Conservation (phyloP, 2,797 vertebrate species). For the Acomys russatus region DNA sequence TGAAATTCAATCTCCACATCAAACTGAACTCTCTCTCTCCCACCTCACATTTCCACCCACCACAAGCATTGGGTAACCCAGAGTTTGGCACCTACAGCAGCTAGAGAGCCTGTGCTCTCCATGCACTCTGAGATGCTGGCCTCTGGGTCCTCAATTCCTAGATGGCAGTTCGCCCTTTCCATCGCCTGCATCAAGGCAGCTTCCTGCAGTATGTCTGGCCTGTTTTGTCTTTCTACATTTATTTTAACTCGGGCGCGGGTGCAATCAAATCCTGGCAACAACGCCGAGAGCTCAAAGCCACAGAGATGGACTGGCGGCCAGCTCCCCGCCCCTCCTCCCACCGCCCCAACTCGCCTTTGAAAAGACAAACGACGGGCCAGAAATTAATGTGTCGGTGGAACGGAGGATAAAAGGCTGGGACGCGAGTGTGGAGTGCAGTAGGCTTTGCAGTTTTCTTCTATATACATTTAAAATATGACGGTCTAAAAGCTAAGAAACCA, state of each 20-base stretch:
- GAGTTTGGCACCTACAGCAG: conserved; percentile 16
- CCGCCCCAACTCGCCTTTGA: conserved; percentile 48
- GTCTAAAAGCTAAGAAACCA: neutral
- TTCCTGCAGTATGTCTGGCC: conserved; percentile 60
- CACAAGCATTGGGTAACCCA: conserved; percentile 8
- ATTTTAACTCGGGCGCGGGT: conserved; percentile 79
- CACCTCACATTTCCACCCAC: conserved; percentile 1
- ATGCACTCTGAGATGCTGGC: neutral
- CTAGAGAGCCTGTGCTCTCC: neutral
- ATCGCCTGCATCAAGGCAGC: conserved; percentile 57
- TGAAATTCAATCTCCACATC: conserved; percentile 64
- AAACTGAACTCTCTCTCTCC: conserved; percentile 60
- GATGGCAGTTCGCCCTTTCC: conserved; percentile 69
- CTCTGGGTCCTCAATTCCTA: conserved; percentile 64
- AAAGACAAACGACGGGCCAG: conserved; percentile 56
- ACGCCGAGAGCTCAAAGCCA: conserved; percentile 76
- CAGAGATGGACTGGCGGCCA: conserved; percentile 14
- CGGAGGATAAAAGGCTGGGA: neutral
- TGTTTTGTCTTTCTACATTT: conserved; percentile 67
- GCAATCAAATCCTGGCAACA: conserved; percentile 80
- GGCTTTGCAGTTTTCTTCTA: neutral
- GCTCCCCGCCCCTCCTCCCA: conserved; percentile 42
- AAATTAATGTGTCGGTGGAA: conserved; percentile 55
- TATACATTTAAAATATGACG: conserved; percentile 36
- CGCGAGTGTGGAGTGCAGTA: neutral